Base-by-base conservation (phyloP, 2,888 invertebrate species). In the Noctuana brunneofusca region DNA sequence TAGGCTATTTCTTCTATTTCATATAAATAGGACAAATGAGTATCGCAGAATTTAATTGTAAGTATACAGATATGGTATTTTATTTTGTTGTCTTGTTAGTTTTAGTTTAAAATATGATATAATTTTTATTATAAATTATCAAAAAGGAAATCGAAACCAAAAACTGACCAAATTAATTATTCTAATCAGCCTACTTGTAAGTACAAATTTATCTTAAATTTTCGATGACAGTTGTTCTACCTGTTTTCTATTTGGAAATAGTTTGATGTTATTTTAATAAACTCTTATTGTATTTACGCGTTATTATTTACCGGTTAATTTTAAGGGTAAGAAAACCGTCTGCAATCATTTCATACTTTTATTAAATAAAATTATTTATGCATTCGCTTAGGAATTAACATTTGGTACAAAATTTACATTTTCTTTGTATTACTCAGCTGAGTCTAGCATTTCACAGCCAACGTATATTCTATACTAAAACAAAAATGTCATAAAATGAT, bases 401-500 rank as follows among this genome's bases (percentile, higher is more conserved):
- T 76, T 79, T 79, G 73, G 76, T 85, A 86, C 70, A 82, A 80
- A 84, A 78, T 70, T 74, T 57, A 71, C 72, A 72, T 69, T 68
- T 16, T 73, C 68, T 74, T 73, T 75, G 68, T 71, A 65, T 69
- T 71, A 73, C 68, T 75, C 73, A 76, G 69, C 70, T 69, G 74
- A 81, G 70, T 78, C 72, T 75, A 76, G 74, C 67, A 75, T 76
- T 77, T 87, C 88, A 88, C 87, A 88, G 87, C 88, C 87, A 81
- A 80, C 74, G 24, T 48, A 53, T 64, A 41, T 16, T 50, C 43
- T 54, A 64, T 27, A 60, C 35, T 54, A 62, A 49, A 58, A 56
- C 8, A 57, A 64, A 48, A 32, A 60, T 38, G 58, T 30, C 49
- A 52, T 32, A 60, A 48, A 8, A 32, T 57, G 50, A 52, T 48